Evolutionary conservation across 2,888 invertebrate species (phyloP), one percentile per base, ranked within the genome.

Genomic region (Eledona agricola): DNA sequence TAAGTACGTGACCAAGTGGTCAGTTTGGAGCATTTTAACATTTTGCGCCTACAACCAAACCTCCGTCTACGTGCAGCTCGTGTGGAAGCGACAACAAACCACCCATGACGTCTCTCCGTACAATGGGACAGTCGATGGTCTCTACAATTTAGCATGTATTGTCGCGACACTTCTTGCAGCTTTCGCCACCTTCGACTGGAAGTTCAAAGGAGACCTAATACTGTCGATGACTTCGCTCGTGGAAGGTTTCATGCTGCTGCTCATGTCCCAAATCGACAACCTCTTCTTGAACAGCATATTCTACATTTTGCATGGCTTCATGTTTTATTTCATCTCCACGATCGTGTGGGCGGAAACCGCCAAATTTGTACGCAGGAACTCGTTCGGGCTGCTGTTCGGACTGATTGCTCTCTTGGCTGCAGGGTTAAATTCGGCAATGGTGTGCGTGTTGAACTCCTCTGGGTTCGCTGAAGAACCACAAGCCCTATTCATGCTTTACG

Each of bases 1-100:
- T 11, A 47, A 47, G 29, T 47, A 35, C 25, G 47, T 47, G 1
- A 20, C 37, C 3, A 47, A 47, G 15, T 47, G 47, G 47, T 28
- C 35, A 11, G 7, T 47, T 1, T 47, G 47, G 47, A 37, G 35
- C 10, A 11, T 37, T 16, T 10, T 47, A 6, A 28, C 47, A 3
- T 12, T 47, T 26, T 47, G 47, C 19, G 47, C 35, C n/a, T 35
- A 42, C 32, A 42, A 25, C 11, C 43, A 35, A 22, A 2, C 43
- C 3, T 15, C 9, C 3, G 2, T 43, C 4, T 34, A 43, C 11
- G 16, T 51, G 6, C 42, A 42, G 22, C 12, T 7, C 3, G 23
- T 51, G 16, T 42, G 34, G 42, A 22, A 23, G 3, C 7, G 4
- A 12, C 5, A 34, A 11, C 23, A 49, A 32, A 16, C 12, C 3